Conservation (phyloP, 2,113 vertebrate species). For the Melanerpes formicivorus region DNA sequence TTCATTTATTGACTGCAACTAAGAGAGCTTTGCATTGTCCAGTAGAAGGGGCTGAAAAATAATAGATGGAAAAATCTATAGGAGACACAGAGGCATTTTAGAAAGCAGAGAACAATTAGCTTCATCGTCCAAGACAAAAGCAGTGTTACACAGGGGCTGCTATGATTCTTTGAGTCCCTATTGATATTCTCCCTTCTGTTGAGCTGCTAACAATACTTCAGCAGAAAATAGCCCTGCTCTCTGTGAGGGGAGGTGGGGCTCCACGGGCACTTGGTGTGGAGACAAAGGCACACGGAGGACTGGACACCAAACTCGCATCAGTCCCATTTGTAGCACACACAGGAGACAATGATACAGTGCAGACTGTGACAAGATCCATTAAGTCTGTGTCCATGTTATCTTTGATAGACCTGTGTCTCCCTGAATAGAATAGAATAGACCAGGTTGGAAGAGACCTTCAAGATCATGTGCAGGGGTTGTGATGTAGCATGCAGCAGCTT, state of each 20-base stretch:
- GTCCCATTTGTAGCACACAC: accelerated
- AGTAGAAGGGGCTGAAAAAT: slow-evolving; percentile 32
- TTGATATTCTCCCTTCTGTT: background rate
- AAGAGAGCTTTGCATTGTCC: slow-evolving; percentile 39
- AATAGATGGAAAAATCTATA: slow-evolving; percentile 59
- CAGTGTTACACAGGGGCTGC: background rate
- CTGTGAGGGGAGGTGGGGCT: background rate
- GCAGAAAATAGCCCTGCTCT: background rate
- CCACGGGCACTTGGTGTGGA: background rate
- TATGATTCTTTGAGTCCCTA: background rate
- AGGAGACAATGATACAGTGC: background rate
- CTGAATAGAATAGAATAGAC: background rate
- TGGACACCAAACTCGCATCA: background rate
- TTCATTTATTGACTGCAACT: slow-evolving; percentile 48
- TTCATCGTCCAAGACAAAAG: slow-evolving; percentile 23
- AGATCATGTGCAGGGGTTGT: background rate
- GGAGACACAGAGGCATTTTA: slow-evolving; percentile 4
- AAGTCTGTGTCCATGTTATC: background rate
- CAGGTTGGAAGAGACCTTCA: too few relatives aligned
- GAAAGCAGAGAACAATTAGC: slow-evolving; percentile 36
- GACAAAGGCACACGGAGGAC: accelerated
- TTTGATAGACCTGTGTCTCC: background rate
- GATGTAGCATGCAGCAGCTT: background rate
- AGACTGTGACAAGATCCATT: background rate
- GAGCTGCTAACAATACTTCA: background rate